phyloP scores from a whole-genome alignment of 2,888 invertebrate genomes.

The Drosophila nigritarsus region DNA sequence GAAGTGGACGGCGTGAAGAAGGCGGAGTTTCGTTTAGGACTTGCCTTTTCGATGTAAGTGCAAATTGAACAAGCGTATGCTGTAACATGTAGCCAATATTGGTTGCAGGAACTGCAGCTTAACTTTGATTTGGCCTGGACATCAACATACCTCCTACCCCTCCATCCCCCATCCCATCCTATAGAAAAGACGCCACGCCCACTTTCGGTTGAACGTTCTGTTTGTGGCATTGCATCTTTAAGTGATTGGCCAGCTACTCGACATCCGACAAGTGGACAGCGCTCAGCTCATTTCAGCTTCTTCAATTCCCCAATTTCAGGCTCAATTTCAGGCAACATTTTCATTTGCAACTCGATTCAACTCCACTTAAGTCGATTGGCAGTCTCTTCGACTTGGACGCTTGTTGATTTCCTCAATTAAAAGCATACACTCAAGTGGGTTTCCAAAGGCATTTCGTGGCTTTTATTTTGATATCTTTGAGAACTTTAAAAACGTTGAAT shows the following conservation, averaged over 20 bases:
- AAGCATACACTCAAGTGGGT: constrained; percentile 41
- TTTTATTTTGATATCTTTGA: constrained; percentile 9
- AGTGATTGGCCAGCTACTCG: constrained; percentile 49
- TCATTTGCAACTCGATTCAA: constrained; percentile 15
- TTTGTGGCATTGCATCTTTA: constrained; percentile 41
- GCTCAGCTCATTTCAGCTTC: constrained; percentile 28
- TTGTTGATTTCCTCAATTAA: constrained; percentile 58
- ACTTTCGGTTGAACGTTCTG: constrained; percentile 10
- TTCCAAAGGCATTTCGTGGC: neutral
- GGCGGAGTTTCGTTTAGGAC: constrained; percentile 9
- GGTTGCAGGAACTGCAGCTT: constrained; percentile 31
- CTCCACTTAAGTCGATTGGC: constrained; percentile 24
- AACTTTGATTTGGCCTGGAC: constrained; percentile 33
- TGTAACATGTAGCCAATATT: constrained; percentile 41
- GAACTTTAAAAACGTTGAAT: constrained; percentile 4
- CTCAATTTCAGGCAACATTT: constrained; percentile 49
- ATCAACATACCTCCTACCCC: neutral
- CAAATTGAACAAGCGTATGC: constrained; percentile 64
- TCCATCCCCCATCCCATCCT: neutral
- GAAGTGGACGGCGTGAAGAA: neutral
- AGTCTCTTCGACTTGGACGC: constrained; percentile 1
- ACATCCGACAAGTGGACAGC: constrained; percentile 27
- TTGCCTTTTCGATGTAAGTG: constrained; percentile 65
- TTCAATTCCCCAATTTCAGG: constrained; percentile 42
- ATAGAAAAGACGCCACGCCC: neutral